A percentile compares a stretch with the other conserved stretches of the same genome.
phyloP scores from a whole-genome alignment of 2,113 vertebrate genomes.

The Equus quagga region DNA sequence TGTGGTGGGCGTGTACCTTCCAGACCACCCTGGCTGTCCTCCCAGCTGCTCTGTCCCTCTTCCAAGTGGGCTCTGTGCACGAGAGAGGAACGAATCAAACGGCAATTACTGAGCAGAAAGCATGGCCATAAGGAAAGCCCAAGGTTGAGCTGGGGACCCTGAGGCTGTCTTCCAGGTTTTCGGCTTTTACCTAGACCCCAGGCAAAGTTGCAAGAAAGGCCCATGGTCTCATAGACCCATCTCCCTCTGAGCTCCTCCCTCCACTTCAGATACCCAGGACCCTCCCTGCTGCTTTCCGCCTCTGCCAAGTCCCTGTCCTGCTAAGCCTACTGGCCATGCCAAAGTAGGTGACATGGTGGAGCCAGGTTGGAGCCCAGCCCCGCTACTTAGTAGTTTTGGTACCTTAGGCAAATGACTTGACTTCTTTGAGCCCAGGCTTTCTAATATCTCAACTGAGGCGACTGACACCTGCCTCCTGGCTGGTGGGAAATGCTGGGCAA shows the following conservation, averaged over 20 bases:
- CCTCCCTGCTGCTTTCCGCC: neutral
- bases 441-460: neutral
- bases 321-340: neutral
- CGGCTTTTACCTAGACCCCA: neutral
- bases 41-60: neutral
- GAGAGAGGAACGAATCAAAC: neutral
- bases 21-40: no score
- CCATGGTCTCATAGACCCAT: neutral
- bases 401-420: neutral
- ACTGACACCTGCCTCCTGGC: neutral
- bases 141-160: neutral
- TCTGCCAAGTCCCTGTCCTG: neutral
- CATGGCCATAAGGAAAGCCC: neutral
- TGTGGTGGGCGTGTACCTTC: no score
- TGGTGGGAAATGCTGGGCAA: neutral
- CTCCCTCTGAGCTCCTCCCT: neutral
- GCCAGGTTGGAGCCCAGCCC: neutral
- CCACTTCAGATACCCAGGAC: neutral
- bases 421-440: neutral
- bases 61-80: neutral
- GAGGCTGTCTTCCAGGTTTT: neutral
- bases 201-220: neutral
- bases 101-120: neutral
- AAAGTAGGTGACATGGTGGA: no score
- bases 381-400: neutral